phyloP scores from a whole-genome alignment of 2,797 vertebrate species.

The Crotalus adamanteus region DNA sequence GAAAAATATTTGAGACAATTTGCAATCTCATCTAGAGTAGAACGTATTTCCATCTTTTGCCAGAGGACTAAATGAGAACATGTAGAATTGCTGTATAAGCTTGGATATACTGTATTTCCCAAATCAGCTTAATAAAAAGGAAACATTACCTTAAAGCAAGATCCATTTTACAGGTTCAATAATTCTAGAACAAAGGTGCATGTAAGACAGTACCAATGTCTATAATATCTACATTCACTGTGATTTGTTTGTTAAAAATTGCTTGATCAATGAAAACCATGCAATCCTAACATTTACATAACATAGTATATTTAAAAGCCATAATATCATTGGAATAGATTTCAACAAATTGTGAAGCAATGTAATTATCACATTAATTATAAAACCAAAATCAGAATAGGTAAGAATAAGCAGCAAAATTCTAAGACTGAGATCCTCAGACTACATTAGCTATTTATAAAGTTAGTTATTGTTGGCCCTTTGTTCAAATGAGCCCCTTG shows the following conservation, averaged over 20 bases:
- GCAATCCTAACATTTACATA: background rate
- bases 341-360: background rate
- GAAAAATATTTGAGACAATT: background rate
- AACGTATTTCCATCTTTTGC: background rate
- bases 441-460: background rate
- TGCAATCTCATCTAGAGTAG: background rate
- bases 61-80: background rate
- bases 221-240: background rate
- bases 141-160: background rate
- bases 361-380: background rate
- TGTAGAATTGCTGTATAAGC: background rate
- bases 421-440: background rate
- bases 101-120: background rate
- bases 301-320: background rate
- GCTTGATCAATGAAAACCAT: background rate
- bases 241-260: background rate
- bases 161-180: background rate
- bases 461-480: background rate
- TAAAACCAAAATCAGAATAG: background rate
- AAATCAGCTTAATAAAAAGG: background rate
- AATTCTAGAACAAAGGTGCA: background rate
- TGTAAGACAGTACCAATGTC: background rate
- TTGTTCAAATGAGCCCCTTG: background rate
- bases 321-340: background rate
- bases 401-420: background rate